Evolutionary conservation across 1,140 invertebrate species (phyloP).

Genomic region (Ceratosolen solmsi): DNA sequence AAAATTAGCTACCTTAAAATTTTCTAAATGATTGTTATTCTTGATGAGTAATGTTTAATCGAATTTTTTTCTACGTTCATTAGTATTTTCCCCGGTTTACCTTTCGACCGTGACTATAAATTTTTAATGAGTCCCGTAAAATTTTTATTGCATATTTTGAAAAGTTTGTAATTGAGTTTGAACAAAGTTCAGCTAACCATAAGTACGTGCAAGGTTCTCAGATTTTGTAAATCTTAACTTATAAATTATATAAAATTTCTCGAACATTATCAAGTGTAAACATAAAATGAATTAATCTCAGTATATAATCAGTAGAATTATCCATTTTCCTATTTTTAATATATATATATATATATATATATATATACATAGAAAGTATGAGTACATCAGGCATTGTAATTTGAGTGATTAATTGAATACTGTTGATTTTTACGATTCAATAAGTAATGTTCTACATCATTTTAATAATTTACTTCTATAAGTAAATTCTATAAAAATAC

Average conservation of each 20-base stretch:
- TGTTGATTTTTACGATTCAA: too few species aligned
- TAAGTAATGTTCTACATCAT: too few species aligned
- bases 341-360: too few species aligned
- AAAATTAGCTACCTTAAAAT: not conserved
- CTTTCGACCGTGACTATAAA: constrained; percentile 20
- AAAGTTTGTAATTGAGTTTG: constrained; percentile 46
- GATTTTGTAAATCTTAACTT: constrained; percentile 42
- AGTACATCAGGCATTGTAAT: too few species aligned
- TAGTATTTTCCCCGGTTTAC: constrained; percentile 6
- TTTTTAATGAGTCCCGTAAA: constrained; percentile 40
- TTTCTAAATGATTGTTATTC: constrained; percentile 12
- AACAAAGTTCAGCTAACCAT: constrained; percentile 16
- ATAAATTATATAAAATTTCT: constrained; percentile 33
- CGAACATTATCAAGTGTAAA: too few species aligned
- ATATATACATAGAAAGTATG: too few species aligned
- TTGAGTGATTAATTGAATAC: too few species aligned
- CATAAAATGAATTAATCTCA: too few species aligned
- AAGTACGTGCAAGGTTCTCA: constrained; percentile 8
- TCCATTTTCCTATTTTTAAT: too few species aligned
- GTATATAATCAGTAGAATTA: too few species aligned
- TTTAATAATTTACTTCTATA: too few species aligned
- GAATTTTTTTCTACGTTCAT: not conserved
- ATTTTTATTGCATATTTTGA: constrained; percentile 45
- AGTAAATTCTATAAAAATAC: too few species aligned
- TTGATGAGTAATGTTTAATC: constrained; percentile 37